phyloP scores from a whole-genome alignment of 2,797 vertebrate genomes.

The Nasua narica region DNA sequence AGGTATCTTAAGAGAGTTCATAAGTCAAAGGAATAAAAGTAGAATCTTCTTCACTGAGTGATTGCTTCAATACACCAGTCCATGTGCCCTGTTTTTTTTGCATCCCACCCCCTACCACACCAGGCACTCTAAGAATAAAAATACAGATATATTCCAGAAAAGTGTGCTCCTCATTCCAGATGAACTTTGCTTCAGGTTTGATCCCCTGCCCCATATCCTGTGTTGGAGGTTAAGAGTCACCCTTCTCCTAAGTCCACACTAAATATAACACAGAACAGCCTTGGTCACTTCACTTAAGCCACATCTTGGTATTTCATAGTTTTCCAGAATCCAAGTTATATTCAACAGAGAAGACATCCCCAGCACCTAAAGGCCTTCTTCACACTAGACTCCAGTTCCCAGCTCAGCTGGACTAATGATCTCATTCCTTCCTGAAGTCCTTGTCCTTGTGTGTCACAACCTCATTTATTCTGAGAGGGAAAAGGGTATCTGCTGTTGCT shows the following conservation, averaged over 20 bases:
- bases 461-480: not conserved
- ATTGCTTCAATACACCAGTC: not conserved
- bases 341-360: not conserved
- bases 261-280: not conserved
- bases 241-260: not conserved
- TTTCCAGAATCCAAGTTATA: not conserved
- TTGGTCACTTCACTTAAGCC: not conserved
- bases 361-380: not conserved
- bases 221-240: not conserved
- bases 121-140: not conserved
- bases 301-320: not conserved
- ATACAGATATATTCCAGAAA: not conserved
- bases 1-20: not conserved
- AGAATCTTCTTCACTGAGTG: not conserved
- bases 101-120: not conserved
- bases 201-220: accelerated
- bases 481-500: accelerated
- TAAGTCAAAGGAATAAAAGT: not conserved
- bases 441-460: accelerated
- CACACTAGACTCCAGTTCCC: not conserved
- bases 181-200: not conserved
- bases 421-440: not conserved
- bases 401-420: not conserved
- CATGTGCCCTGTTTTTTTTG: not conserved
- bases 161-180: not conserved